These are phyloP conservation scores for Caenorhabditis latens DNA, from an alignment of 1,140 invertebrate genomes.

Conservation along the genomic window DNA sequence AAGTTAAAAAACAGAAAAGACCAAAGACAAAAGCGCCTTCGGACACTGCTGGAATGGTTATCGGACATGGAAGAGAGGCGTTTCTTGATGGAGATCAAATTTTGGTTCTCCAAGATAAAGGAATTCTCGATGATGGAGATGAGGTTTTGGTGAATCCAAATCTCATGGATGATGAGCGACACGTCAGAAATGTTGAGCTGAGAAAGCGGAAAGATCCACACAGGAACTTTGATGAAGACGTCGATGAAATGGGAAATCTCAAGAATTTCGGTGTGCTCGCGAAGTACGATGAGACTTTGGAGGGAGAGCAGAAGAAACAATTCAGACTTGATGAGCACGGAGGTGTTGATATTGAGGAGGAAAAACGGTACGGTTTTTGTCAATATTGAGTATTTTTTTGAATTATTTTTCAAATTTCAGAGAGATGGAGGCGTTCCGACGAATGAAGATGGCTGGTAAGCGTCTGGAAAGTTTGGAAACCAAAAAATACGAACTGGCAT, in stretches of 20 bases:
- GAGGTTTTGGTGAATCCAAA: conserved; percentile 97
- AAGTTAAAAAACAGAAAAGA: conserved; percentile 57
- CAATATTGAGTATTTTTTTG: neutral
- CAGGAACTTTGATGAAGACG: conserved; percentile 90
- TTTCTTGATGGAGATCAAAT: conserved; percentile 90
- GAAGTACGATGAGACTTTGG: conserved; percentile 97
- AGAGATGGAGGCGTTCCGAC: conserved; percentile 82
- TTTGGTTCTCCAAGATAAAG: conserved; percentile 92
- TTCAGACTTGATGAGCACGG: conserved; percentile 85
- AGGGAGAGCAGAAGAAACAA: conserved; percentile 84
- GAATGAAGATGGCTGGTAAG: conserved; percentile 72
- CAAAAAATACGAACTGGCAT: conserved; percentile 84
- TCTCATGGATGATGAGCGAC: conserved; percentile 91
- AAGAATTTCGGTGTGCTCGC: conserved; percentile 83
- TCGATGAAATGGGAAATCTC: conserved; percentile 85
- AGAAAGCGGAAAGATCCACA: conserved; percentile 87
- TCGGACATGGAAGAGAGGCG: conserved; percentile 86
- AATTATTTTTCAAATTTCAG: neutral
- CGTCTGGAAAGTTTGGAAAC: conserved; percentile 80
- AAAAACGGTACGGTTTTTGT: conserved; percentile 26
- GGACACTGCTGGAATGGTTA: conserved; percentile 85
- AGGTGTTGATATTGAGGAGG: conserved; percentile 70
- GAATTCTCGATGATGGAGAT: conserved; percentile 84
- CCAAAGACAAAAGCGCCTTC: conserved; percentile 52
- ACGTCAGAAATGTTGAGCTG: conserved; percentile 88